Percentiles rank a stretch among this genome's conserved stretches.
Conservation (phyloP, 2,797 vertebrate genomes). For the Sebastolobus alascanus region DNA sequence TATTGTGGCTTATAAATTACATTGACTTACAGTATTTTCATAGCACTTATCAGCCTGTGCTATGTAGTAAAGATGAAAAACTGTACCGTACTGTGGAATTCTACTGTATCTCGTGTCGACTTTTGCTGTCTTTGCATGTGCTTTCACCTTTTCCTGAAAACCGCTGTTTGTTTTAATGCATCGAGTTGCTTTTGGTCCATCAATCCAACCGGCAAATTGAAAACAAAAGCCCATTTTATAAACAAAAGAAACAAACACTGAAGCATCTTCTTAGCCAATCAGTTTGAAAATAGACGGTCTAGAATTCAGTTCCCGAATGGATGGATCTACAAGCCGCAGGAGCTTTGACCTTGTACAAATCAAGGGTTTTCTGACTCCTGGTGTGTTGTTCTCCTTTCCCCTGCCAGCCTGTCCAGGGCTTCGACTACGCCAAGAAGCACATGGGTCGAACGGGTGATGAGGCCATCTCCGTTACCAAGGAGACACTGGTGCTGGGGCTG, state of each 20-base stretch:
- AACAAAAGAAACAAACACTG: not conserved
- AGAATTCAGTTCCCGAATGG: not conserved
- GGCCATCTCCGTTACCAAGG: slow-evolving; percentile 92
- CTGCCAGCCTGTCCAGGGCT: slow-evolving; percentile 95
- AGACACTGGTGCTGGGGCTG: slow-evolving; percentile 92
- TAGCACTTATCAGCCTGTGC: slow-evolving; percentile 1
- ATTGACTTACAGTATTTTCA: not conserved
- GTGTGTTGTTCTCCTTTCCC: not conserved
- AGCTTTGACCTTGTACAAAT: not conserved
- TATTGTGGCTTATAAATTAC: not conserved
- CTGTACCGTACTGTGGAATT: not conserved
- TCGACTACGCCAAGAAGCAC: slow-evolving; percentile 98
- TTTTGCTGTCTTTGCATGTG: slow-evolving; percentile 37
- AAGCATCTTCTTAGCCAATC: not conserved
- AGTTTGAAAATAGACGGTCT: not conserved
- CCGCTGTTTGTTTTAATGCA: not conserved
- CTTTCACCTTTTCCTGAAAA: slow-evolving; percentile 1
- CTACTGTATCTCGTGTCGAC: not conserved
- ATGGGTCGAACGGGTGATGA: slow-evolving; percentile 96
- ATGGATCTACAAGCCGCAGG: slow-evolving; percentile 1
- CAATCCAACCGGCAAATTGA: slow-evolving; percentile 7
- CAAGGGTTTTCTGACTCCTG: slow-evolving; percentile 13
- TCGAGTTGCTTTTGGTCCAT: slow-evolving; percentile 2
- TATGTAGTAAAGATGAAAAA: not conserved
- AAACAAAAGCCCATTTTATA: not conserved